These are phyloP conservation scores for Heliconius eleuchia DNA, from an alignment of 1,140 invertebrate species.

Conservation along the genomic window DNA sequence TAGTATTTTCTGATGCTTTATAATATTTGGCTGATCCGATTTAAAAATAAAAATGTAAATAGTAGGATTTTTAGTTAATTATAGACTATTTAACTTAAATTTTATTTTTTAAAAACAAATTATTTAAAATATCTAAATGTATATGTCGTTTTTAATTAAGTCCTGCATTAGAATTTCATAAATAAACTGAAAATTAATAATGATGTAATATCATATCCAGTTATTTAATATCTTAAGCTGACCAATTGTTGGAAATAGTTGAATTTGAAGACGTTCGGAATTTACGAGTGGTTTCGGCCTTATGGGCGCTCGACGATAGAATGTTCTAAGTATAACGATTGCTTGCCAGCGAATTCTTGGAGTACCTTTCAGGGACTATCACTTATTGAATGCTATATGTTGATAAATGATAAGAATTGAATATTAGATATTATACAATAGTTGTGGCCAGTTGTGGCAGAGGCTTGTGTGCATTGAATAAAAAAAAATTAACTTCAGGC, in stretches of 20 bases:
- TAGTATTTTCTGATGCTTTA: neutral
- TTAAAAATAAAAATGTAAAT: too few species aligned
- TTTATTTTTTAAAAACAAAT: too few species aligned
- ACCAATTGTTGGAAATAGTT: slow-evolving; percentile 78
- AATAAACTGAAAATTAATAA: neutral
- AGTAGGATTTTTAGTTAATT: too few species aligned
- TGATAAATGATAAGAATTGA: neutral
- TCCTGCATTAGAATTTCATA: neutral
- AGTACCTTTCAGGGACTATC: slow-evolving; percentile 22
- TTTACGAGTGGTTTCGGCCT: slow-evolving; percentile 75
- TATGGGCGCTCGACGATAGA: slow-evolving; percentile 68
- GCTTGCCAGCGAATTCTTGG: slow-evolving; percentile 64
- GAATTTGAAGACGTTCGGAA: slow-evolving; percentile 78
- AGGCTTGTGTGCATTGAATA: too few species aligned
- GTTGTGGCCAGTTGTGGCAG: too few species aligned
- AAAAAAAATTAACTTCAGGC: too few species aligned
- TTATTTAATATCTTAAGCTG: slow-evolving; percentile 47
- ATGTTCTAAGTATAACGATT: slow-evolving; percentile 63
- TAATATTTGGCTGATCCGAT: too few species aligned
- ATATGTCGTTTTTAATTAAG: too few species aligned
- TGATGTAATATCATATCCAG: slow-evolving; percentile 43
- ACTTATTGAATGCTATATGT: slow-evolving; percentile 25
- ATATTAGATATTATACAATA: slow-evolving; percentile 7
- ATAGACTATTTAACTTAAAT: too few species aligned
- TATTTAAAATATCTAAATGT: too few species aligned